A percentile compares a stretch with the other conserved stretches of the same genome.
Evolutionary conservation across 2,113 vertebrate species (phyloP).

Genomic region (Menura novaehollandiae): DNA sequence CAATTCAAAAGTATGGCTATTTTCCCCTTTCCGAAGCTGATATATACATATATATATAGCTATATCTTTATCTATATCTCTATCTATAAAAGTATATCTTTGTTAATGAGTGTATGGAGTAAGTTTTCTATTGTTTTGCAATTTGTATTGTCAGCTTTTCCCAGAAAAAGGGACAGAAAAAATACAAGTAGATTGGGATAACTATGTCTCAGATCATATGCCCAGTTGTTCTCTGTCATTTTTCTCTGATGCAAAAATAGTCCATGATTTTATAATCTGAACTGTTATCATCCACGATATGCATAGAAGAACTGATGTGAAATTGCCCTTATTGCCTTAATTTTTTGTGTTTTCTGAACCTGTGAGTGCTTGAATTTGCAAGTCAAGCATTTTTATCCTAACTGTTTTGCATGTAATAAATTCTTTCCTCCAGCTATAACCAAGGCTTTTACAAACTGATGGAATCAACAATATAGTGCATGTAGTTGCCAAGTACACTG

Average conservation of each 20-base stretch:
- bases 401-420: not conserved
- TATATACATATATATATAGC: too few species aligned
- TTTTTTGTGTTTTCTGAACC: not conserved
- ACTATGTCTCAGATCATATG: not conserved
- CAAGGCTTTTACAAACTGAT: not conserved
- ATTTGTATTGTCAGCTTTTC: not conserved
- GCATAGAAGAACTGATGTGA: not conserved
- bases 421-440: slow-evolving; percentile 2
- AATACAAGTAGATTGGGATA: not conserved
- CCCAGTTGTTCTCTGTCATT: not conserved
- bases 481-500: not conserved
- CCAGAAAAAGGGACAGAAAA: not conserved
- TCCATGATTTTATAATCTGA: not conserved
- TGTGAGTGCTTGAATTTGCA: not conserved
- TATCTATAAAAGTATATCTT: not conserved
- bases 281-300: not conserved
- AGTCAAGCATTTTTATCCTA: not conserved
- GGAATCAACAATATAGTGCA: not conserved
- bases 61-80: not conserved
- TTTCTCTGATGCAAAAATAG: not conserved
- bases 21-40: not conserved
- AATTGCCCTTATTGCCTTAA: not conserved
- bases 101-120: not conserved
- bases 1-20: not conserved
- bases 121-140: not conserved